A percentile compares a stretch with the other conserved stretches of the same genome.
Conservation (phyloP, 2,113 vertebrate species). For the Mustela lutreola region DNA sequence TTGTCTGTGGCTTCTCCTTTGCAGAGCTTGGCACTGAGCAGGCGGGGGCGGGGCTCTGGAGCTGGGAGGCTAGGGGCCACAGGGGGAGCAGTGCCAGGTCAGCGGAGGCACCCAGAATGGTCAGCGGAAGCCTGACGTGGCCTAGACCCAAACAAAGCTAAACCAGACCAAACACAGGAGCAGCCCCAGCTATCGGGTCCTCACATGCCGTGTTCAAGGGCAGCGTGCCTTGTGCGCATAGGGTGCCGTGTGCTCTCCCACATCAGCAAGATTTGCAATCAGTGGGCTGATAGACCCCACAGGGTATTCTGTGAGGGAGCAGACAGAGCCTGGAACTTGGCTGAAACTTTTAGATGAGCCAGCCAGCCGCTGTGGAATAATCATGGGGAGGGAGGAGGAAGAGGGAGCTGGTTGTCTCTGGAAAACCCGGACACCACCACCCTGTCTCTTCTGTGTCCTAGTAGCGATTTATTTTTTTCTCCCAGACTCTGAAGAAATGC, state of each 20-base stretch:
- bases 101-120: background rate
- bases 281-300: background rate
- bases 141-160: slow-evolving; percentile 79
- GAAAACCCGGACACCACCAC: background rate
- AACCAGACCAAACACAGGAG: slow-evolving; percentile 80
- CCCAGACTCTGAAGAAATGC: background rate
- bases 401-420: background rate
- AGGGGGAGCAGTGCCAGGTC: background rate
- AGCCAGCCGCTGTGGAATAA: background rate
- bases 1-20: background rate
- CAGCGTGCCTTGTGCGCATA: slow-evolving; percentile 11
- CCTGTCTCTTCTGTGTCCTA: background rate
- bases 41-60: background rate
- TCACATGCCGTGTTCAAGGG: slow-evolving; percentile 60
- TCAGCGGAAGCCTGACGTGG: background rate
- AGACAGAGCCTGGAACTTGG: background rate
- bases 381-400: background rate
- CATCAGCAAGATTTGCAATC: slow-evolving; percentile 16
- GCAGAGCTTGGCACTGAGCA: background rate
- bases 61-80: background rate
- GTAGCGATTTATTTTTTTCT: background rate
- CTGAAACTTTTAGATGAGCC: background rate
- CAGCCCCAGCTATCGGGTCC: slow-evolving; percentile 4
- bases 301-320: background rate
- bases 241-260: slow-evolving; percentile 5